Conservation (phyloP, 1,140 invertebrate species). For the Homarus americanus region DNA sequence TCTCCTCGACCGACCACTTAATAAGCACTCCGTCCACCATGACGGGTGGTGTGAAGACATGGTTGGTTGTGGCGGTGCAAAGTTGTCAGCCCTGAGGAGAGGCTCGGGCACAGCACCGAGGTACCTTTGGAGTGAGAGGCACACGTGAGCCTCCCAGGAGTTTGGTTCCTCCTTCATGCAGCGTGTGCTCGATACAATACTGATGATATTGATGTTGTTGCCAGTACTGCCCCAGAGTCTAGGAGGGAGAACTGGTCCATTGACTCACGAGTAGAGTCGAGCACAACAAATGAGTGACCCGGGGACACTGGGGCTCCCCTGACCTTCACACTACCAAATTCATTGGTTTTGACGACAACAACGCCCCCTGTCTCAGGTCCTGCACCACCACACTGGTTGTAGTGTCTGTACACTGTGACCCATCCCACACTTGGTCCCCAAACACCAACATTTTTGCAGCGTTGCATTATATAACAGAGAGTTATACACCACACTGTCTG, state of each 20-base stretch:
- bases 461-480: background rate
- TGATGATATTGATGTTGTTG: background rate
- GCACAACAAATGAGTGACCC: background rate
- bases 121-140: conserved; percentile 2
- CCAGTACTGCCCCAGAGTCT: background rate
- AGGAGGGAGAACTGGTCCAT: conserved; percentile 11
- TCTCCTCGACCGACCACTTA: background rate
- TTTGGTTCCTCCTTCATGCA: background rate
- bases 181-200: conserved; percentile 20
- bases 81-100: background rate
- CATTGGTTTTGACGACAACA: background rate
- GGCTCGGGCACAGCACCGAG: conserved; percentile 2
- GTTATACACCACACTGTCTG: background rate
- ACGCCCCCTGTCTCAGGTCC: background rate
- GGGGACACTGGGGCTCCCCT: background rate
- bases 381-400: background rate
- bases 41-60: background rate
- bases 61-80: background rate
- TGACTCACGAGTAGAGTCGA: background rate
- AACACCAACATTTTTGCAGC: conserved; percentile 18
- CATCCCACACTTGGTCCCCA: conserved; percentile 5
- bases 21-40: background rate
- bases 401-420: background rate
- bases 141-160: conserved; percentile 7
- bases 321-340: conserved; percentile 5